A percentile compares a stretch with the other conserved stretches of the same genome.
Conservation (phyloP, 2,797 vertebrate genomes). For the Aselliscus stoliczkanus region DNA sequence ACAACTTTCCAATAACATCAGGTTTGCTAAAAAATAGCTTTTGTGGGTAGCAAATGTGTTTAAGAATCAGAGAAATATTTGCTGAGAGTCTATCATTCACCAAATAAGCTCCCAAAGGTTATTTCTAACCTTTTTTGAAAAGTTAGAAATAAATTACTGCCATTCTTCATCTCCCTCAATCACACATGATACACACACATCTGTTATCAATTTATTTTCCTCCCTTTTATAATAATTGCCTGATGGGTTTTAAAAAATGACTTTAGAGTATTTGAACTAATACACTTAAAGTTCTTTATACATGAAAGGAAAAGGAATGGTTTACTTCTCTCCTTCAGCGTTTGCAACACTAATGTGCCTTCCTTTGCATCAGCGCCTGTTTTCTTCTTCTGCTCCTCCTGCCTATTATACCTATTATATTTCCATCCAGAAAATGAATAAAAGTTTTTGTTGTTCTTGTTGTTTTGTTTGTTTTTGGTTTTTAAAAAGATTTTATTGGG, state of each 20-base stretch:
- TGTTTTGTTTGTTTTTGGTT: too few species aligned
- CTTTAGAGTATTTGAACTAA: not conserved
- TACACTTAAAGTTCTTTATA: not conserved
- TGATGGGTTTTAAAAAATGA: constrained; percentile 11
- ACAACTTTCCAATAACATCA: constrained; percentile 22
- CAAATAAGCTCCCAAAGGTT: constrained; percentile 18
- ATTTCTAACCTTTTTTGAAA: constrained; percentile 38
- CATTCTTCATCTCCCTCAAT: constrained; percentile 5
- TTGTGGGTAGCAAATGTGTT: constrained; percentile 5
- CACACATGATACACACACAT: not conserved
- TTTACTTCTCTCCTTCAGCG: not conserved
- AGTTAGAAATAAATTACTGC: constrained; percentile 48
- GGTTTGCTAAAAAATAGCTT: not conserved
- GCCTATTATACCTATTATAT: not conserved
- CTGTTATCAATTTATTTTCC: constrained; percentile 40
- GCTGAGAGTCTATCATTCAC: not conserved
- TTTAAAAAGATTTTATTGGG: too few species aligned
- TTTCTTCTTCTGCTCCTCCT: not conserved
- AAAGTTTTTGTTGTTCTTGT: not conserved
- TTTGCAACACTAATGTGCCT: not conserved
- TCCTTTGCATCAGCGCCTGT: not conserved
- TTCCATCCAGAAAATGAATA: not conserved
- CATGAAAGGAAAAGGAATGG: not conserved
- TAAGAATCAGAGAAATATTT: constrained; percentile 31
- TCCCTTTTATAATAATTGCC: constrained; percentile 7